Conservation (phyloP, 2,888 invertebrate species). For the Beris chalybata region DNA sequence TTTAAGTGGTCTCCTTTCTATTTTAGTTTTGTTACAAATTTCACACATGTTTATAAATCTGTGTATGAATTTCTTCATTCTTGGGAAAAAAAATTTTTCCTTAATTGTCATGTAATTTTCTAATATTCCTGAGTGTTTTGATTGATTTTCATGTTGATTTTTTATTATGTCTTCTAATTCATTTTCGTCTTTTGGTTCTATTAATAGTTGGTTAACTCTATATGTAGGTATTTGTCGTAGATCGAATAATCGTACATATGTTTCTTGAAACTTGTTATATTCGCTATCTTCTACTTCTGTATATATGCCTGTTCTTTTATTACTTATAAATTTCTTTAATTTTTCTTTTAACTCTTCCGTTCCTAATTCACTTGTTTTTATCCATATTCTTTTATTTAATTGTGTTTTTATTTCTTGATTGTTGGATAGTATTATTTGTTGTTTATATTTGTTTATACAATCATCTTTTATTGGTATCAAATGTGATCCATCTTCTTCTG, state of each 20-base stretch:
- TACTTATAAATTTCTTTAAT: constrained; percentile 24
- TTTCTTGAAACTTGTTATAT: no score
- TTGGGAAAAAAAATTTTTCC: background rate
- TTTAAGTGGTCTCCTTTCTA: no score
- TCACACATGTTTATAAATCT: constrained; percentile 12
- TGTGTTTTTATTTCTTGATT: constrained; percentile 15
- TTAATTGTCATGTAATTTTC: constrained; percentile 2
- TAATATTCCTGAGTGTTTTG: constrained; percentile 5
- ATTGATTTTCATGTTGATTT: constrained; percentile 18
- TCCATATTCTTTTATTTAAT: no score
- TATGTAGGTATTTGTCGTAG: no score
- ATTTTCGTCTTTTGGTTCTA: constrained; percentile 32
- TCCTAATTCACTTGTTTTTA: no score
- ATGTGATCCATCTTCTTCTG: constrained; percentile 28
- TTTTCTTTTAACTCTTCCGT: background rate
- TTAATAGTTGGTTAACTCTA: constrained; percentile 18
- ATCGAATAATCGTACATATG: background rate
- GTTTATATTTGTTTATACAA: background rate
- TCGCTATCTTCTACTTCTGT: constrained; percentile 29
- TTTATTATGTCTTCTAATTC: constrained; percentile 30
- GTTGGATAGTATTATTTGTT: constrained; percentile 29
- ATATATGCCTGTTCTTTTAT: constrained; percentile 23
- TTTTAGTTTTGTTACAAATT: background rate
- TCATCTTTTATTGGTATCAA: no score
- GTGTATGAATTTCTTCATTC: background rate